A percentile compares a stretch with the other conserved stretches of the same genome.
Conservation (phyloP, 2,113 vertebrate genomes). For the Chionis minor region DNA sequence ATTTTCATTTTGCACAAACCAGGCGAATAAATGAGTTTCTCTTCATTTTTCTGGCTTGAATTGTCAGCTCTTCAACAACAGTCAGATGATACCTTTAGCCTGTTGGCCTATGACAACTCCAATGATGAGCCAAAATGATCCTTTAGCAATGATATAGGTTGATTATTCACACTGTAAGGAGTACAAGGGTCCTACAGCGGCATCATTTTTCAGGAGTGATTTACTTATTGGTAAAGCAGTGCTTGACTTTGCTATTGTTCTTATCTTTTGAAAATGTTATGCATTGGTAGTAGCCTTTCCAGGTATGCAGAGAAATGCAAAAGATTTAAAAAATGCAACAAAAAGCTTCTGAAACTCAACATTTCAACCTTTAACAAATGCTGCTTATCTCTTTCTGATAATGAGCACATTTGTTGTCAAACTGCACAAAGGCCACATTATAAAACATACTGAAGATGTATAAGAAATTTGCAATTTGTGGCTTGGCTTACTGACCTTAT, state of each 20-base stretch:
- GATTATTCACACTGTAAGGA: neutral
- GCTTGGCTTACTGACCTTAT: neutral
- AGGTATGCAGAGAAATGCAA: neutral
- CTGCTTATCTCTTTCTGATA: neutral
- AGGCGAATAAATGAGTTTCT: neutral
- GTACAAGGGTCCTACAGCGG: neutral
- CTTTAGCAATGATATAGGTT: neutral
- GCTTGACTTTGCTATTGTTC: neutral
- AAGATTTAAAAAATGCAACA: neutral
- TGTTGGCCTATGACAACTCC: neutral
- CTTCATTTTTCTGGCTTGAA: neutral
- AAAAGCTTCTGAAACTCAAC: neutral
- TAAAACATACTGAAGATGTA: neutral
- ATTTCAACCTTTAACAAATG: neutral
- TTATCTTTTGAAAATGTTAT: neutral
- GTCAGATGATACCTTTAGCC: neutral
- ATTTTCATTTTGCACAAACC: neutral
- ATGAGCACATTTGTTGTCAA: neutral
- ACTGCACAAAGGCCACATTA: neutral
- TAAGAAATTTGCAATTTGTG: constrained; percentile 21
- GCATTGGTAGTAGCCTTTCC: neutral
- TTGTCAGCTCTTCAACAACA: neutral
- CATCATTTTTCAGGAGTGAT: neutral
- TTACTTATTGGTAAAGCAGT: neutral
- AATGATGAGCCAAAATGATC: neutral